These are phyloP conservation scores for Pseudopipra pipra DNA, from an alignment of 2,113 vertebrate species.

Conservation along the genomic window DNA sequence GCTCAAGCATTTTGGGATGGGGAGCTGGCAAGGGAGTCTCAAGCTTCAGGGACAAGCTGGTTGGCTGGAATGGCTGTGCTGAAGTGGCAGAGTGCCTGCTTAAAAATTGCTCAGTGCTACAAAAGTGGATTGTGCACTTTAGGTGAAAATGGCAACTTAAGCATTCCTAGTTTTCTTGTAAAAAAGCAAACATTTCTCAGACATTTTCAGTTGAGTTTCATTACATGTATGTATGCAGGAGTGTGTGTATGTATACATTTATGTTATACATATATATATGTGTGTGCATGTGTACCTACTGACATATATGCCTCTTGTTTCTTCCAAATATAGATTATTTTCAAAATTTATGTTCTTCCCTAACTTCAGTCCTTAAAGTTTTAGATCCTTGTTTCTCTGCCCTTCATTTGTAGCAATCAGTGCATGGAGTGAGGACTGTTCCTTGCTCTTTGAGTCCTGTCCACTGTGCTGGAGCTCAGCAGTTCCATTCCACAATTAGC, in stretches of 20 bases:
- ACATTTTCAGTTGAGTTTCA: not conserved
- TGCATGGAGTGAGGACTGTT: not conserved
- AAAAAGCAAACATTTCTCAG: not conserved
- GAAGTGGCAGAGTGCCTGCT: not conserved
- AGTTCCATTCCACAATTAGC: accelerated
- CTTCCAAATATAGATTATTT: not conserved
- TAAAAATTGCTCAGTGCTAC: not conserved
- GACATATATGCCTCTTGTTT: not conserved
- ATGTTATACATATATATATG: accelerated
- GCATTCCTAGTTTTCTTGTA: not conserved
- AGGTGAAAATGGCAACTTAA: not conserved
- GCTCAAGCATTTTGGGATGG: not conserved
- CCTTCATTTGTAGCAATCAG: not conserved
- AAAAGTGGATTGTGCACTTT: not conserved
- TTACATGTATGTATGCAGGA: not conserved
- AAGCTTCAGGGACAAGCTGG: not conserved
- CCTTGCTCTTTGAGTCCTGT: accelerated
- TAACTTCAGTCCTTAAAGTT: not conserved
- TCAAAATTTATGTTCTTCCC: not conserved
- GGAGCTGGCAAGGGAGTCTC: not conserved
- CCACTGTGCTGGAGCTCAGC: not conserved
- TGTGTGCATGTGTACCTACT: not conserved
- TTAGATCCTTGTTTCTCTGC: not conserved
- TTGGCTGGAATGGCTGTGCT: not conserved
- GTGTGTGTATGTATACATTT: not conserved